These are phyloP conservation scores for Mormyrus iriodes DNA, from an alignment of 2,113 vertebrate species.

Conservation along the genomic window DNA sequence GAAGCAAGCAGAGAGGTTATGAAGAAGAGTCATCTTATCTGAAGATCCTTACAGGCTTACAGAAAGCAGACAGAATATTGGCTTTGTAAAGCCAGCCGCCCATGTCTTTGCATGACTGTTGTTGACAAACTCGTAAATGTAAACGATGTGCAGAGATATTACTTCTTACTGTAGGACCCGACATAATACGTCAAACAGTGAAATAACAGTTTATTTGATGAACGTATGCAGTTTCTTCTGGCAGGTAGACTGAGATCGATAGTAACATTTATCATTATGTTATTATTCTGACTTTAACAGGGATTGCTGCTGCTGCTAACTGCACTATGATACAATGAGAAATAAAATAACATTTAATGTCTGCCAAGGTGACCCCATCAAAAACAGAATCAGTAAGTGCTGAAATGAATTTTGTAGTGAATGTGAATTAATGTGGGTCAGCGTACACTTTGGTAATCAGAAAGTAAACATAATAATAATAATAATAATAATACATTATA, in stretches of 20 bases:
- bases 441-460: no score
- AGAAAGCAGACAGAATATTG: background rate
- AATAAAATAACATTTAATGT: background rate
- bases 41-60: background rate
- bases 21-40: conserved; percentile 9
- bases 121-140: background rate
- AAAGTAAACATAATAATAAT: no score
- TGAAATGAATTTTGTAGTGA: background rate
- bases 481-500: no score
- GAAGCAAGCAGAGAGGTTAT: background rate
- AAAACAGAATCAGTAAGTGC: background rate
- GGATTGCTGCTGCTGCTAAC: background rate
- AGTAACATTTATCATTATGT: background rate
- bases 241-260: background rate
- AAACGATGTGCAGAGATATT: background rate
- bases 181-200: no score
- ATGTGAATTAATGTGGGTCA: background rate
- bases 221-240: background rate
- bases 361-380: background rate
- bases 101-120: background rate
- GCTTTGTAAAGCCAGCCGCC: background rate
- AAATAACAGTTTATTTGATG: background rate
- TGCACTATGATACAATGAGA: background rate
- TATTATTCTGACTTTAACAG: background rate
- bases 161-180: background rate